Base-by-base conservation (phyloP, 2,888 invertebrate genomes). In the Physocephala rufipes region DNA sequence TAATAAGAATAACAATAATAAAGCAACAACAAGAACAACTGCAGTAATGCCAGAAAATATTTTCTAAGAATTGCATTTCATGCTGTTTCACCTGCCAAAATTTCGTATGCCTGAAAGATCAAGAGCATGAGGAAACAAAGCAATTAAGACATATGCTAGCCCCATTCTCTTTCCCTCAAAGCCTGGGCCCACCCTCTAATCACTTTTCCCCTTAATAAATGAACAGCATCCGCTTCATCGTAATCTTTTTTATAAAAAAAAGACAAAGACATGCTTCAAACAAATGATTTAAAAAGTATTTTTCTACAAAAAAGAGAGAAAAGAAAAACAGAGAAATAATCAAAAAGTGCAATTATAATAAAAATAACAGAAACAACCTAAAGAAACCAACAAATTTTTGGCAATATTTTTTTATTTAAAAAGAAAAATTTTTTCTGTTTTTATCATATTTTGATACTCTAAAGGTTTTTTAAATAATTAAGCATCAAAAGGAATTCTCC, bases 401-500 rank as follows among this genome's bases (percentile, higher is more conserved):
- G 26, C 64, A 24, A 58, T n/a, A n/a, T 4, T 15, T 58, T 28
- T 58, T 58, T 58, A 9, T 28, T 15, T 24, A 28, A 2, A 24
- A 53, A 59, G 45, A 67, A 19, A 47, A 24, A 28, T 28, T 62
- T 70, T 70, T 66, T 30, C 36, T 69, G 71, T 65, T 65, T 68
- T 63, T 63, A 59, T 63, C 36, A 55, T 63, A 67, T 72, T 36
- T 12, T 26, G 51, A 70, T 74, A 66, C 81, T 78, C 82, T 82
- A 82, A 80, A 78, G 78, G 78, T 78, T 76, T 75, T n/a, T 76
- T 74, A 7, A 77, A 79, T 81, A 81, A 82, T 82, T 81, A 82
- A 81, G 77, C 81, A 80, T 82, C 82, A 81, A 82, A 80, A 80
- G 81, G 62, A 61, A 53, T 58, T 58, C 26, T 58, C 3, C 26